Evolutionary conservation across 2,888 invertebrate species (phyloP), one percentile per base, ranked within the genome.

Genomic region (Mythimna pallens): DNA sequence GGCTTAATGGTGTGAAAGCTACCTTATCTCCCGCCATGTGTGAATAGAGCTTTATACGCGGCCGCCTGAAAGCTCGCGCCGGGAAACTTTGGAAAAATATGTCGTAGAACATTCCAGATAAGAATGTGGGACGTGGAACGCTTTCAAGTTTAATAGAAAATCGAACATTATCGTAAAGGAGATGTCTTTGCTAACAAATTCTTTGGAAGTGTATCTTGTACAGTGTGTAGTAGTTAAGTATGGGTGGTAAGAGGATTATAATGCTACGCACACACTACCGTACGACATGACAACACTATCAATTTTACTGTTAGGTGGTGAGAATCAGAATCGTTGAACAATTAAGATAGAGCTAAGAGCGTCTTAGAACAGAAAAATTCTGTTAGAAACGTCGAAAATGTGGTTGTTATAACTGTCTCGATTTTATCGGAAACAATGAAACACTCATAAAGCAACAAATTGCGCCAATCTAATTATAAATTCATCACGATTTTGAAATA

Each of bases 41-140:
- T 96, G 96, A 96, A 96, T 96, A 96, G 96, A 94, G 95, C 96
- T 95, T 95, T 95, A 95, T 95, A 96, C 94, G 93, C 93, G 94
- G 93, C 94, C 89, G 95, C 93, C 95, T 95, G 95, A 95, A 95
- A 96, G 95, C 95, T 93, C 95, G 93, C 93, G 93, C 93, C 94
- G 96, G 96, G 96, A 96, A 96, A 95, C 96, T 96, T 96, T 94
- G 95, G 96, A 95, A 96, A 96, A 96, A 96, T 96, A 96, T 96
- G 96, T 95, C 95, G 95, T 94, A 93, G 95, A 95, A 93, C 94
- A 93, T 95, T 94, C 93, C 87, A 96, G 96, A 96, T 96, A 96
- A 96, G 96, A 95, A 96, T 96, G 96, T 95, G 94, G 95, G 95
- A 94, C 96, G 95, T 93, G 91, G 90, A 95, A 91, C 94, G 95